These are phyloP conservation scores for Spheniscus mendiculus DNA, from an alignment of 2,113 vertebrate species.

Conservation along the genomic window DNA sequence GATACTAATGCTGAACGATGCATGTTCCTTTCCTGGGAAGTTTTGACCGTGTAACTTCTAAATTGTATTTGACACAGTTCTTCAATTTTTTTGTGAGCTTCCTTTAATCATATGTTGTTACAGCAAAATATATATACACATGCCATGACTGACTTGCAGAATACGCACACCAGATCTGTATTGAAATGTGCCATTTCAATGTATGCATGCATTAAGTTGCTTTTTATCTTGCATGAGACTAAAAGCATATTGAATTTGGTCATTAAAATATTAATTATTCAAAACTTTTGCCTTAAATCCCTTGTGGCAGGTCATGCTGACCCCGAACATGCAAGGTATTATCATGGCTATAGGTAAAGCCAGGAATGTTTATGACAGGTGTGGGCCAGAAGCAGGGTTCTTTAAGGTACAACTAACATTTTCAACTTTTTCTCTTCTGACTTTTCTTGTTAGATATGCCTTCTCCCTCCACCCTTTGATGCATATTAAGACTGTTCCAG, in stretches of 20 bases:
- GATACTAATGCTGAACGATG: neutral
- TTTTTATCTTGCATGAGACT: conserved; percentile 71
- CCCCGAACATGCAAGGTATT: conserved; percentile 99
- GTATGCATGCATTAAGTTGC: conserved; percentile 58
- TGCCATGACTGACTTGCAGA: conserved; percentile 7
- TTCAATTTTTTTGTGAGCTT: neutral
- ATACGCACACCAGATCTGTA: neutral
- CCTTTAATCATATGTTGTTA: neutral
- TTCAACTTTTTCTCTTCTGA: conserved; percentile 53
- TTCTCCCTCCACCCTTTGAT: neutral
- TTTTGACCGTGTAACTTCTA: neutral
- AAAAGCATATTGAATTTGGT: conserved; percentile 41
- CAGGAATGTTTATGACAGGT: conserved; percentile 95
- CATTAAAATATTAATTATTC: conserved; percentile 69
- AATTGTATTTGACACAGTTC: neutral
- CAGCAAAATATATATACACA: neutral
- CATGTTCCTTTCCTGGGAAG: conserved; percentile 14
- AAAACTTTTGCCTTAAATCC: conserved; percentile 79
- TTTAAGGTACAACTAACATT: conserved; percentile 92
- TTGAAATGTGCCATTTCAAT: conserved; percentile 15
- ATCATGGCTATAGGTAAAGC: conserved; percentile 99
- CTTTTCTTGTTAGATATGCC: neutral
- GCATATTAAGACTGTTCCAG: neutral
- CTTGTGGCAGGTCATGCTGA: conserved; percentile 96
- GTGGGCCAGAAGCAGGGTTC: conserved; percentile 97